These are phyloP conservation scores for Eutrigla gurnardus DNA, from an alignment of 2,797 vertebrate species.

Conservation along the genomic window DNA sequence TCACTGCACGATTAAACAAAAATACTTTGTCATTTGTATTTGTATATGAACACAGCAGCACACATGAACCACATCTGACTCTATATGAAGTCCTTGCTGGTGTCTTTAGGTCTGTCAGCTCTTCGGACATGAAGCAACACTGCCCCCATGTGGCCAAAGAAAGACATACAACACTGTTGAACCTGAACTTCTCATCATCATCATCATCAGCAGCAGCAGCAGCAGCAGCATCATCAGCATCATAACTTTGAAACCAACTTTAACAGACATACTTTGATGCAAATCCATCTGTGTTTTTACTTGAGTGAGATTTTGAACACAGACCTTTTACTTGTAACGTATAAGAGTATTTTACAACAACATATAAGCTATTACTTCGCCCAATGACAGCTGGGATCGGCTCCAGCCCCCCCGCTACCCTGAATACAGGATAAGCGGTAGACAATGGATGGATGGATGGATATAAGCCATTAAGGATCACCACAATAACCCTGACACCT, in stretches of 20 bases:
- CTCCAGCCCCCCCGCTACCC: no score
- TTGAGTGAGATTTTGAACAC: neutral
- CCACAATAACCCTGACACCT: neutral
- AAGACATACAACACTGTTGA: neutral
- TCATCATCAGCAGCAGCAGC: no score
- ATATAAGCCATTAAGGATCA: no score
- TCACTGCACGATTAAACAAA: neutral
- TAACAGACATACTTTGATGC: no score
- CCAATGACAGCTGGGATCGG: no score
- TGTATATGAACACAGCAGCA: neutral
- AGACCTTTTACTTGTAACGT: neutral
- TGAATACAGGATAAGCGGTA: no score
- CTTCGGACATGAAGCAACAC: conserved; percentile 26
- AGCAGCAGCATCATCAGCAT: no score
- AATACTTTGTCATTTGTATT: neutral
- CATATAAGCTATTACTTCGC: no score
- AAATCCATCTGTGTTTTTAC: no score
- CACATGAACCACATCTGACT: neutral
- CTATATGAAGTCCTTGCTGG: neutral
- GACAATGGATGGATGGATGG: no score
- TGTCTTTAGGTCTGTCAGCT: neutral
- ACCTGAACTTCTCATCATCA: neutral
- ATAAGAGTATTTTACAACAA: neutral
- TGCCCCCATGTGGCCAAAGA: conserved; percentile 39
- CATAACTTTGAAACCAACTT: no score